Evolutionary conservation across 2,797 vertebrate genomes (phyloP), one percentile per base, ranked within the genome.

Genomic region (Enteromius afrohamiltoni): DNA sequence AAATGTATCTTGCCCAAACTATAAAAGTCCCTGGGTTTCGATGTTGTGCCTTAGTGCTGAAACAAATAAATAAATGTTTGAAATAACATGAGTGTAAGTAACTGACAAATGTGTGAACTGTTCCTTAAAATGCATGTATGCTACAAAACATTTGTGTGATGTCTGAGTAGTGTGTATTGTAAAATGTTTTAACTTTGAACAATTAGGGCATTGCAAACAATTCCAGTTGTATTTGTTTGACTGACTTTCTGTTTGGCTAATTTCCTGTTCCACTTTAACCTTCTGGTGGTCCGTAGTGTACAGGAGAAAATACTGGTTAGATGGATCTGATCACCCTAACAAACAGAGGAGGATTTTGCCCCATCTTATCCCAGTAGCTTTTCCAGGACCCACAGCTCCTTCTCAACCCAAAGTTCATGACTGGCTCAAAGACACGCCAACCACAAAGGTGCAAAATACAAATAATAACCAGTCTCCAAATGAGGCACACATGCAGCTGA

Each of bases 251-350:
- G 87, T 85, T 86, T 83, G 89, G 90, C 90, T 94, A 92, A 94
- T 93, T 89, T 91, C 91, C 84, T 93, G 80, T 90, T 89, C 88
- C 88, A 88, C 91, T 92, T 93, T 86, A 93, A 90, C 92, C 92
- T 91, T 88, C 89, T 93, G 92, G 90, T 91, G 92, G 92, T 88
- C 83, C 85, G 65, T 93, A 93, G 94, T 93, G 88, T 92, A 93
- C 90, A 92, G 92, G 89, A 92, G 91, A 93, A 91, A 94, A 88
- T 94, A 93, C 91, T 93, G 91, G 81, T 94, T 95, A 93, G 93
- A 93, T 91, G 92, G 93, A 91, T 93, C 92, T 91, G 92, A 91
- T 89, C 92, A 92, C 91, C 93, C 90, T 82, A 77, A 79, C 89
- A 93, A 92, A 92, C 92, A 93, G 90, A 92, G 92, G 83, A 92